Percentiles rank a stretch among this genome's conserved stretches.
phyloP scores from a whole-genome alignment of 2,797 vertebrate species.

The Orestias chungarensis region DNA sequence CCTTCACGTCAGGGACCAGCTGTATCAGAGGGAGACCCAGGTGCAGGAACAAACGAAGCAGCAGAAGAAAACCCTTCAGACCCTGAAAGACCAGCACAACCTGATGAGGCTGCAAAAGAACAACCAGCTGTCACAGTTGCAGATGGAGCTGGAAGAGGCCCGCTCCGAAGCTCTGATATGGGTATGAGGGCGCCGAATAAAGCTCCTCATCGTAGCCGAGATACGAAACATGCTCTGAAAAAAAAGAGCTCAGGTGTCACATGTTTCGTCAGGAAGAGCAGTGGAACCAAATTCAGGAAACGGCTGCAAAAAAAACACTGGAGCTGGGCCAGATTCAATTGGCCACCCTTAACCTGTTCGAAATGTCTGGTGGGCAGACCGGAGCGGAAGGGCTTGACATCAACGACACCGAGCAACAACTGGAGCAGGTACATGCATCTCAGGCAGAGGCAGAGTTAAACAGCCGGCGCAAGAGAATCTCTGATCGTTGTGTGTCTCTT shows the following conservation, averaged over 20 bases:
- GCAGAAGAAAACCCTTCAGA: constrained; percentile 6
- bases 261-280: constrained; percentile 12
- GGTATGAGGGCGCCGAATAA: constrained; percentile 11
- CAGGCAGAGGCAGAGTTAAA: neutral
- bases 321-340: constrained; percentile 9
- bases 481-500: neutral
- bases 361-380: neutral
- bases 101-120: constrained; percentile 6
- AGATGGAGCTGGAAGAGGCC: constrained; percentile 2
- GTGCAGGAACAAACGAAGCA: constrained; percentile 9
- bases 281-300: constrained; percentile 27
- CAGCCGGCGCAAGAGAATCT: neutral
- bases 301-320: constrained; percentile 12
- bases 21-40: constrained; percentile 2
- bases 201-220: neutral
- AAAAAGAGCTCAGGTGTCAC: neutral
- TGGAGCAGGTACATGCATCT: constrained; percentile 9
- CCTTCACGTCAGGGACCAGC: constrained; percentile 8
- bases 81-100: constrained; percentile 9
- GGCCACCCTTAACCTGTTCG: constrained; percentile 1
- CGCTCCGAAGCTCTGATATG: neutral
- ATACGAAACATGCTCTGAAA: neutral
- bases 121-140: constrained; percentile 13
- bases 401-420: constrained; percentile 9
- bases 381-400: neutral